phyloP scores from a whole-genome alignment of 1,140 invertebrate genomes.

The Drosophila suzukii region DNA sequence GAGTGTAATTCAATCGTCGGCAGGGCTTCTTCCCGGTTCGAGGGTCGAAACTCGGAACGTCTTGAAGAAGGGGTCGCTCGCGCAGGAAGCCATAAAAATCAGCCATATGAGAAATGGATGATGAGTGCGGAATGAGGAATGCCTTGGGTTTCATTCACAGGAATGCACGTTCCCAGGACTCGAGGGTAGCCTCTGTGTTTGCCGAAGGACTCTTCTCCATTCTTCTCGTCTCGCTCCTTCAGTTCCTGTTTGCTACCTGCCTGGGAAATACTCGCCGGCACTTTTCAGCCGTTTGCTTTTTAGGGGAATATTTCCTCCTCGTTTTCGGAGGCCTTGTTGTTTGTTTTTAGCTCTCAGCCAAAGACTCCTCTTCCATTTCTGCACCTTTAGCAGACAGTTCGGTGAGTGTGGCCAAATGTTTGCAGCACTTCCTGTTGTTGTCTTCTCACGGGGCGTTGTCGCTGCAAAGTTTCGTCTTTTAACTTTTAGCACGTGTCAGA shows the following conservation, averaged over 20 bases:
- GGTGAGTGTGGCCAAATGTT: constrained; percentile 78
- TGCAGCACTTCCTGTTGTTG: constrained; percentile 79
- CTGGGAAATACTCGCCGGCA: constrained; percentile 65
- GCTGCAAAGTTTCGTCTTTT: constrained; percentile 45
- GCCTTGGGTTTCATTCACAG: constrained; percentile 79
- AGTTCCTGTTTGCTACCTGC: constrained; percentile 64
- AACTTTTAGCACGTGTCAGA: constrained; percentile 77
- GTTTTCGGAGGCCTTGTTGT: constrained; percentile 18
- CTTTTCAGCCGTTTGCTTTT: constrained; percentile 52
- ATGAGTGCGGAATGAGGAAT: constrained; percentile 65
- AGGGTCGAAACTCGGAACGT: constrained; percentile 35
- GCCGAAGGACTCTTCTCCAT: constrained; percentile 53
- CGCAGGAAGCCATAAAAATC: constrained; percentile 82
- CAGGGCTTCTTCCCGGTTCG: constrained; percentile 59
- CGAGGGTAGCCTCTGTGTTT: constrained; percentile 56
- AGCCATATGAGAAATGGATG: constrained; percentile 74
- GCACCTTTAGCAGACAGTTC: constrained; percentile 38
- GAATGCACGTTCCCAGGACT: constrained; percentile 63
- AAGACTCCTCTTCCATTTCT: not conserved
- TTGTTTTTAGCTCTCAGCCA: constrained; percentile 40
- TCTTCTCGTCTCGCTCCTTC: constrained; percentile 9
- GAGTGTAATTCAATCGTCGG: constrained; percentile 68
- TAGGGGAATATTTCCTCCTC: constrained; percentile 51
- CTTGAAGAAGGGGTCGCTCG: constrained; percentile 48
- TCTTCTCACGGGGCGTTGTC: constrained; percentile 45